Evolutionary conservation across 2,888 invertebrate genomes (phyloP).

Genomic region (Drosophila cracens): DNA sequence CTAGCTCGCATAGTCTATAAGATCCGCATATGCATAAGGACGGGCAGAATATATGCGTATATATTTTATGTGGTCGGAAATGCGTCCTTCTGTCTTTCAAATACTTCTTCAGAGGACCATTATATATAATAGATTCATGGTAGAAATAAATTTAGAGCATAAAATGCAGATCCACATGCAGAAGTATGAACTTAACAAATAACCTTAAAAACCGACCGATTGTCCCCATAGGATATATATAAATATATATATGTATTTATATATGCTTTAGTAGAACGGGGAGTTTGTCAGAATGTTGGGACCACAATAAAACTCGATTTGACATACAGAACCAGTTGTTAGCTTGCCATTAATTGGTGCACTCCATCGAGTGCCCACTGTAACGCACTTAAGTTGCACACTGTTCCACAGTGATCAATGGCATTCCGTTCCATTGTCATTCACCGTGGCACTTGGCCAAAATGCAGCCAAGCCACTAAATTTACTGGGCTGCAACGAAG

Average conservation of each 20-base stretch:
- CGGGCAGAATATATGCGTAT: background rate
- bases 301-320: background rate
- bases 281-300: background rate
- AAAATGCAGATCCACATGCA: too few species aligned
- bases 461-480: slow-evolving; percentile 39
- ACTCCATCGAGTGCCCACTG: background rate
- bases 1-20: too few species aligned
- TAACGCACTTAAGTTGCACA: background rate
- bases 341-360: background rate
- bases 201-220: background rate
- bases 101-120: too few species aligned
- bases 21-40: too few species aligned
- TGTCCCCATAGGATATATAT: background rate
- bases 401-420: background rate
- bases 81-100: background rate
- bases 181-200: too few species aligned
- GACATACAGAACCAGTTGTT: background rate
- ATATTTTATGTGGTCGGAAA: background rate
- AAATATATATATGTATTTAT: background rate
- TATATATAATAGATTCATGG: too few species aligned
- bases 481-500: slow-evolving; percentile 58
- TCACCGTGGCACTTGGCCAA: slow-evolving; percentile 42
- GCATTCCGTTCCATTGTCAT: slow-evolving; percentile 14
- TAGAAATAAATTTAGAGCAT: too few species aligned
- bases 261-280: background rate